A percentile compares a stretch with the other conserved stretches of the same genome.
phyloP scores from a whole-genome alignment of 2,888 invertebrate genomes.

The Drosophila pullipes region DNA sequence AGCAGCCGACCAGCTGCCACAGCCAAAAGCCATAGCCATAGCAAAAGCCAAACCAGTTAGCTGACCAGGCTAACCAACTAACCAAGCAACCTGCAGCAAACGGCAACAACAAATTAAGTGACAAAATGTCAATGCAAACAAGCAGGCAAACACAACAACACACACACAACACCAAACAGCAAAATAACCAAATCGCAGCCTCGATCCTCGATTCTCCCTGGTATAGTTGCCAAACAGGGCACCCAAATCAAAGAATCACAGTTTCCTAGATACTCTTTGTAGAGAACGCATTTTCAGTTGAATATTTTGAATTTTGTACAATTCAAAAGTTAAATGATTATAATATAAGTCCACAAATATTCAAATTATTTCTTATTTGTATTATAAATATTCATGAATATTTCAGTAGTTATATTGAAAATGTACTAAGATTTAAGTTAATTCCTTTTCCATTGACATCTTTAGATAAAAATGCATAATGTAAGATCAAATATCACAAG shows the following conservation, averaged over 20 bases:
- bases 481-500: background rate
- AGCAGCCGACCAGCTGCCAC: conserved; percentile 50
- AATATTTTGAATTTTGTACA: background rate
- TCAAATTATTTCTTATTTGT: background rate
- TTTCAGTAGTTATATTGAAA: background rate
- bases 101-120: conserved; percentile 75
- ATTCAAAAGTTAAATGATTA: background rate
- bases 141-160: conserved; percentile 34
- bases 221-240: background rate
- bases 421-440: background rate
- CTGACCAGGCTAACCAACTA: conserved; percentile 48
- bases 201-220: conserved; percentile 38
- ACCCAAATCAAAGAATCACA: background rate
- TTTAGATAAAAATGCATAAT: background rate
- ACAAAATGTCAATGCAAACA: conserved; percentile 81
- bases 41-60: conserved; percentile 49
- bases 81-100: conserved; percentile 52
- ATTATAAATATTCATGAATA: background rate
- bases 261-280: conserved; percentile 13
- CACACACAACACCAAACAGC: conserved; percentile 21
- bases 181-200: conserved; percentile 36
- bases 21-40: conserved; percentile 24
- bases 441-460: background rate
- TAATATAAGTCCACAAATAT: background rate
- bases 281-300: background rate